Evolutionary conservation across 1,140 invertebrate species (phyloP).

Genomic region (Adoxophyes honmai): DNA sequence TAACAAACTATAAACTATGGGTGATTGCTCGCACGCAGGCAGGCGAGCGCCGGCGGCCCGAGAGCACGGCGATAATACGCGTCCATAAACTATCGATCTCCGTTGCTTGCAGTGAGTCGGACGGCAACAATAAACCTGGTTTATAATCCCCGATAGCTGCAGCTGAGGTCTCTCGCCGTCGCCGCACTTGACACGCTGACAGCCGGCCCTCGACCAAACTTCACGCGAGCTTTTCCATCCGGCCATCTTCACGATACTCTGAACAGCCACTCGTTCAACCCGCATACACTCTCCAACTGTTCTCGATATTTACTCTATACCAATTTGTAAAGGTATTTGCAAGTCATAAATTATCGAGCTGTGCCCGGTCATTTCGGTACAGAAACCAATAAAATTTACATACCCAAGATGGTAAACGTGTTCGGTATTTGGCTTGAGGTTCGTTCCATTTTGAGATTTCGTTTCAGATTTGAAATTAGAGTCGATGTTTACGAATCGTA

Average conservation of each 20-base stretch:
- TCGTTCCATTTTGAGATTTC: background rate
- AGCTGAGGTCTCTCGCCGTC: constrained; percentile 24
- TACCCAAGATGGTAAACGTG: background rate
- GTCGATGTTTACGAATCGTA: constrained; percentile 3
- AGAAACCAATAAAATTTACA: background rate
- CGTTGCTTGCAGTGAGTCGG: constrained; percentile 37
- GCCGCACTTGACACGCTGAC: constrained; percentile 11
- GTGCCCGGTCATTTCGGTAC: background rate
- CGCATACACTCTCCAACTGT: too few relatives aligned
- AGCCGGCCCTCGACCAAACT: constrained; percentile 23
- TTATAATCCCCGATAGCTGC: constrained; percentile 50
- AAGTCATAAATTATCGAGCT: background rate
- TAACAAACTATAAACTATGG: background rate
- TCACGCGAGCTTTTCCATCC: constrained; percentile 28
- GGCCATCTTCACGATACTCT: too few relatives aligned
- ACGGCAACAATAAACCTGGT: constrained; percentile 54
- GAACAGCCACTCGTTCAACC: too few relatives aligned
- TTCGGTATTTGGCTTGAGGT: background rate
- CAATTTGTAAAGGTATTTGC: background rate
- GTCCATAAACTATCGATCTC: constrained; percentile 33
- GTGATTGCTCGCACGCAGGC: constrained; percentile 14
- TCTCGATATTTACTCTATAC: too few relatives aligned
- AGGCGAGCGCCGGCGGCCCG: background rate
- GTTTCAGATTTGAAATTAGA: constrained; percentile 1
- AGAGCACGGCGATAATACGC: constrained; percentile 11